Conservation (phyloP, 1,140 invertebrate species). For the Tetramorium alpestre region DNA sequence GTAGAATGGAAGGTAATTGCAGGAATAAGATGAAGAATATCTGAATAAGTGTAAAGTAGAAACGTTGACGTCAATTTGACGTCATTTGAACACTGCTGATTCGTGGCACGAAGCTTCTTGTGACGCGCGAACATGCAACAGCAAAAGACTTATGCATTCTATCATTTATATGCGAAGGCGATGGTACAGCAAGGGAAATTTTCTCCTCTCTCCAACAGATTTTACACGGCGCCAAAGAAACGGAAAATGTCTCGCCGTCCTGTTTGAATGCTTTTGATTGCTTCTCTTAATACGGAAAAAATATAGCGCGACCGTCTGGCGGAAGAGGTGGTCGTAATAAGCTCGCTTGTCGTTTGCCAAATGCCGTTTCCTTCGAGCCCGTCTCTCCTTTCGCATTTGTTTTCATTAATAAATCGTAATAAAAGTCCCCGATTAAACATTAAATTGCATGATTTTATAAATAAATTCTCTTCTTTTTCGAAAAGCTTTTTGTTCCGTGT, state of each 20-base stretch:
- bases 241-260: slow-evolving; percentile 32
- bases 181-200: slow-evolving; percentile 23
- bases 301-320: slow-evolving; percentile 38
- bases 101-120: background rate
- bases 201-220: slow-evolving; percentile 13
- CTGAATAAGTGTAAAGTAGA: slow-evolving; percentile 10
- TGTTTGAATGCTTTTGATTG: slow-evolving; percentile 59
- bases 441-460: slow-evolving; percentile 13
- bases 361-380: background rate
- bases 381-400: slow-evolving; percentile 12
- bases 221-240: slow-evolving; percentile 48
- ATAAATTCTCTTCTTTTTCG: background rate
- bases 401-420: slow-evolving; percentile 40
- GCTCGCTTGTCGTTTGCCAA: slow-evolving; percentile 42
- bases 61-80: background rate
- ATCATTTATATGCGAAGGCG: slow-evolving; percentile 48
- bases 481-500: background rate
- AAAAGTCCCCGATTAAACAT: background rate
- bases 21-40: background rate
- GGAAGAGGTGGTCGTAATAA: slow-evolving; percentile 35
- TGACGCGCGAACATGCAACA: slow-evolving; percentile 18
- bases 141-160: slow-evolving; percentile 22
- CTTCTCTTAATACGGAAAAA: slow-evolving; percentile 55
- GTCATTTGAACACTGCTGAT: background rate
- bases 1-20: background rate